phyloP scores from a whole-genome alignment of 2,888 invertebrate species.

The Ophion slaviceki region DNA sequence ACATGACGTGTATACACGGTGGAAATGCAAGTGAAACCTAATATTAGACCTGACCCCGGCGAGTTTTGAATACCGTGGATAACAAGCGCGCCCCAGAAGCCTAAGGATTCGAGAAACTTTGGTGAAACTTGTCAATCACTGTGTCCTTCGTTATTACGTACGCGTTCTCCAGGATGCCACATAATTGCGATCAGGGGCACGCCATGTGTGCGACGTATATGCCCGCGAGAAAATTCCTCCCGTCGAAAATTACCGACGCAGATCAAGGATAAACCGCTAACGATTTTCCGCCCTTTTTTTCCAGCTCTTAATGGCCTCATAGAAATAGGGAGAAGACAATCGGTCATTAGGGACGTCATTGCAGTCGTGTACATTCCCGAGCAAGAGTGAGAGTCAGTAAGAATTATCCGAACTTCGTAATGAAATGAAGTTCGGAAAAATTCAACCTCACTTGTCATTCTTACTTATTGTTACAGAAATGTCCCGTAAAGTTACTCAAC shows the following conservation, averaged over 20 bases:
- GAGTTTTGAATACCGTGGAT: slow-evolving; percentile 57
- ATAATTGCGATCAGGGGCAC: slow-evolving; percentile 4
- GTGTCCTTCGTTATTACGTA: slow-evolving; percentile 27
- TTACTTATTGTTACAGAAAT: background rate
- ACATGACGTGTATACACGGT: background rate
- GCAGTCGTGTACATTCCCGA: background rate
- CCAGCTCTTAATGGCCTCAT: slow-evolving; percentile 38
- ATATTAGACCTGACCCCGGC: slow-evolving; percentile 62
- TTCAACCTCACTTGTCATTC: background rate
- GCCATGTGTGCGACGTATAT: slow-evolving; percentile 24
- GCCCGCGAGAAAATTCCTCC: slow-evolving; percentile 17
- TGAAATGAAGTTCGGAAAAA: background rate
- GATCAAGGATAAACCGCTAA: slow-evolving; percentile 32
- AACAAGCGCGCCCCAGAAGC: slow-evolving; percentile 50
- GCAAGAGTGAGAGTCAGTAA: background rate
- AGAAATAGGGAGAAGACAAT: slow-evolving; percentile 24
- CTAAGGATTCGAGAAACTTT: slow-evolving; percentile 49
- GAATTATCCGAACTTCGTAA: background rate
- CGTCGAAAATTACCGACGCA: slow-evolving; percentile 13
- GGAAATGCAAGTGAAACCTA: slow-evolving; percentile 49
- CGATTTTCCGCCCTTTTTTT: slow-evolving; percentile 14
- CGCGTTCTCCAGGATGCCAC: background rate
- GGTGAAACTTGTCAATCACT: slow-evolving; percentile 58
- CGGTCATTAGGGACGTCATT: slow-evolving; percentile 49
- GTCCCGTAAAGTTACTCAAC: background rate